Evolutionary conservation across 92 coral and sea anemone species (phyloP), one percentile per base, ranked within the genome.

Genomic region (Porites divaricata): DNA sequence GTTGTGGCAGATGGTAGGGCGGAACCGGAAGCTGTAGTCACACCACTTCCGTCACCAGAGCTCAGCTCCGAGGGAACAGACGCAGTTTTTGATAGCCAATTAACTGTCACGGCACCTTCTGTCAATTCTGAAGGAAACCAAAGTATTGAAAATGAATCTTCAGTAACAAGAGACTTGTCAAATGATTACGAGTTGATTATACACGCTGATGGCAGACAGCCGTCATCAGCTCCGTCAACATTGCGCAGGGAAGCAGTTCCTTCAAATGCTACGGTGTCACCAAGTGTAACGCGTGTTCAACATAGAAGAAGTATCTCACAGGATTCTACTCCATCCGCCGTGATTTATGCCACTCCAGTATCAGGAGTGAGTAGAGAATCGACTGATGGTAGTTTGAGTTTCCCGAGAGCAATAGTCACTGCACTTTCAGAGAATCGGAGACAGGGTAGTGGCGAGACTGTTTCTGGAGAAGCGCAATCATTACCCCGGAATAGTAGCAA

Each of bases 1-100:
- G 89, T 93, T 56, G 88, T 90, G 20, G 94, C 96, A 25, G 85
- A 83, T 63, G 93, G 88, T 68, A 24, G 63, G 23, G 85, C 88
- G 26, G 72, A 78, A 50, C 48, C 95, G 0, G 67, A 83, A 1
- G 85, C 85, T 11, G 81, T 88, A 10, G 95, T 91, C 17, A 91
- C 95, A 19, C 90, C 92, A 17, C 22, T 91, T 2, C 90, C 85
- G 2, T 91, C 92, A 16, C 95, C 95, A 16, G 76, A 87, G 28
- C 72, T 63, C 8, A 82, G 59, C 25, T 83, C 89, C 28, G 91
- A 78, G 49, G 68, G 68, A 52, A 69, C 62, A n/a, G 70, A 49
- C 24, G 20, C 83, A 17, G 25, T 70, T 13, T 50, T 70, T 53
- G 69, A 73, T 62, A 84, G 54, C 19, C 67, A 56, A 7, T 56